These are phyloP conservation scores for Cyclargus thomasi DNA, from an alignment of 1,140 invertebrate genomes.

Conservation along the genomic window DNA sequence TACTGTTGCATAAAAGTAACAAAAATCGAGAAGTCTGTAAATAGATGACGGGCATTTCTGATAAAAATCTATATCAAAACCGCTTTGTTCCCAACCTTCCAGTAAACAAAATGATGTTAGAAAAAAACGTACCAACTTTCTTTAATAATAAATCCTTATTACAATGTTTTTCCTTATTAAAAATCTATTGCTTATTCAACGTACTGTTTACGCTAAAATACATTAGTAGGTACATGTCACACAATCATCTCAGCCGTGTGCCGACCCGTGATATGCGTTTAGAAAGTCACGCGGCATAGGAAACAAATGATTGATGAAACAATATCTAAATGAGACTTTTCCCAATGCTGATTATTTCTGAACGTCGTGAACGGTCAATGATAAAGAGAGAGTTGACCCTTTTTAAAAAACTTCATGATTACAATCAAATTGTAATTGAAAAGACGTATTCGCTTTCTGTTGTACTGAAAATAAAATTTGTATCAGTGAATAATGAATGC, in stretches of 20 bases:
- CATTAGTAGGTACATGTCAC: neutral
- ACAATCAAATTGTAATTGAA: neutral
- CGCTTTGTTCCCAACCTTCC: too few relatives aligned
- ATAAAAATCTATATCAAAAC: too few relatives aligned
- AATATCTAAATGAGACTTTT: slow-evolving; percentile 12
- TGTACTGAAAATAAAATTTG: neutral
- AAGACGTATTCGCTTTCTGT: neutral
- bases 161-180: neutral
- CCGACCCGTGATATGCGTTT: slow-evolving; percentile 1
- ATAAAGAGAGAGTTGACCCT: neutral
- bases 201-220: neutral
- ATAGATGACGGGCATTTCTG: too few relatives aligned
- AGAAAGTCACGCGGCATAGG: slow-evolving; percentile 7
- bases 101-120: too few relatives aligned
- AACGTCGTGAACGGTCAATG: neutral
- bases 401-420: neutral
- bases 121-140: too few relatives aligned
- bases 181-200: neutral
- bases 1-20: too few relatives aligned
- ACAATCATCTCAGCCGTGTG: neutral
- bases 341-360: slow-evolving; percentile 3
- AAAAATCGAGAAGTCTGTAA: too few relatives aligned
- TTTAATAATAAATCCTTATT: neutral
- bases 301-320: slow-evolving; percentile 11
- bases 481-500: too few relatives aligned